Base-by-base conservation (phyloP, 2,113 vertebrate genomes). In the Marmota monax region DNA sequence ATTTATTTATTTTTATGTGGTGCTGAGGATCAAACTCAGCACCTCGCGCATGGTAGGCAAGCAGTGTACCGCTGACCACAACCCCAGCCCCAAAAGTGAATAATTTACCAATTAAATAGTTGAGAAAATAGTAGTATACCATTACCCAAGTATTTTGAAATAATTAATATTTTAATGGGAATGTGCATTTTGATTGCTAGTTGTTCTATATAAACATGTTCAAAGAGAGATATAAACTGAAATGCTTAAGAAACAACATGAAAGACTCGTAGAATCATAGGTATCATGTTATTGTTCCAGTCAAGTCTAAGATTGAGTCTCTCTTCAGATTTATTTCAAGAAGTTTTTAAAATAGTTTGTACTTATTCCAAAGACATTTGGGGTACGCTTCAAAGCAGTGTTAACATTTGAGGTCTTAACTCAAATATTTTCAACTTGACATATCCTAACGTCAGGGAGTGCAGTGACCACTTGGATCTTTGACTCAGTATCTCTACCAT, bases 151-250 rank as follows among this genome's bases (percentile, higher is more conserved):
- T 25, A 69, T 80, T 88, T 72, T n/a, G 58, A 94, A 90, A 65
- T 79, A 87, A 92, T 76, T 88, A 22, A 39, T 51, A 83, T 76
- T 94, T 95, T 61, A 90, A 91, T 18, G 80, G 25, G n/a, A 85
- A 93, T 58, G 80, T 88, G 12, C 23, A 29, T 37, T 69, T 84
- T 84, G 25, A 73, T 45, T 56, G 7, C 37, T 82, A 69, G 18
- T 32, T 17, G 1, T 76, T 94, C 18, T 83, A 79, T 22, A 53
- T 88, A 61, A 77, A 95, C 82, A 83, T 39, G 7, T 56, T 72
- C 79, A 4, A 93, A 88, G 51, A 78, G 7, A 37, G 58, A 83
- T 37, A 86, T 61, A 96, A 87, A 69, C 29, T 23, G 12, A 96
- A 84, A 82, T 58, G 12, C 39, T 90, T 78, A 88, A 76, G 45